Evolutionary conservation across 2,888 invertebrate species (phyloP).

Genomic region (Rotaria macrura): DNA sequence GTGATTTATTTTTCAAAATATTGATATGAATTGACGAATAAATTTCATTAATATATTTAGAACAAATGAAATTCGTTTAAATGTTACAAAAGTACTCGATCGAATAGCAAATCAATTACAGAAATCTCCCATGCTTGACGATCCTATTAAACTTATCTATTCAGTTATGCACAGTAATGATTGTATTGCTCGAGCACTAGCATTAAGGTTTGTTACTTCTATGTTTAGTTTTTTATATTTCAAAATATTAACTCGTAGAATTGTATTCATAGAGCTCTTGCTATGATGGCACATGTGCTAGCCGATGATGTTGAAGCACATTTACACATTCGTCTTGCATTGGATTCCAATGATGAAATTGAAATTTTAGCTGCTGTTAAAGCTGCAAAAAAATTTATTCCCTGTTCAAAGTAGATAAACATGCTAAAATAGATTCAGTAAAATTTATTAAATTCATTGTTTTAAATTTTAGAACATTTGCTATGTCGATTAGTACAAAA

Average conservation of each 20-base stretch:
- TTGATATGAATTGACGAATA: background rate
- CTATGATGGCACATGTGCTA: conserved; percentile 80
- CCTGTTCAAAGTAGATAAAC: conserved; percentile 69
- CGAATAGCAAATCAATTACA: conserved; percentile 89
- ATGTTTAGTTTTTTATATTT: too few species aligned
- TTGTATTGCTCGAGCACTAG: conserved; percentile 78
- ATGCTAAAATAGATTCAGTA: background rate
- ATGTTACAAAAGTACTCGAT: conserved; percentile 80
- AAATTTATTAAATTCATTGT: too few species aligned
- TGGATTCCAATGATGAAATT: conserved; percentile 85
- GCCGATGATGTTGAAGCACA: conserved; percentile 86
- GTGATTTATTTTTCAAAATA: too few species aligned
- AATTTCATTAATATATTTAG: conserved; percentile 51
- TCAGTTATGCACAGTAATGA: conserved; percentile 92
- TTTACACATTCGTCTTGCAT: conserved; percentile 75
- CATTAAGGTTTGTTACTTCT: conserved; percentile 58
- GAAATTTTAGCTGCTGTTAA: conserved; percentile 91
- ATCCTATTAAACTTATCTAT: conserved; percentile 75
- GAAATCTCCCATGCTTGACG: conserved; percentile 83
- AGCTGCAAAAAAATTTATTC: conserved; percentile 84
- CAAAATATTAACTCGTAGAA: background rate
- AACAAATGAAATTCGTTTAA: conserved; percentile 78
- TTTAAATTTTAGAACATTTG: conserved; percentile 1
- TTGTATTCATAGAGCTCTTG: conserved; percentile 59
- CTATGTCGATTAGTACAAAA: conserved; percentile 70